phyloP scores from a whole-genome alignment of 2,888 invertebrate species.

The Saturnia japonica region DNA sequence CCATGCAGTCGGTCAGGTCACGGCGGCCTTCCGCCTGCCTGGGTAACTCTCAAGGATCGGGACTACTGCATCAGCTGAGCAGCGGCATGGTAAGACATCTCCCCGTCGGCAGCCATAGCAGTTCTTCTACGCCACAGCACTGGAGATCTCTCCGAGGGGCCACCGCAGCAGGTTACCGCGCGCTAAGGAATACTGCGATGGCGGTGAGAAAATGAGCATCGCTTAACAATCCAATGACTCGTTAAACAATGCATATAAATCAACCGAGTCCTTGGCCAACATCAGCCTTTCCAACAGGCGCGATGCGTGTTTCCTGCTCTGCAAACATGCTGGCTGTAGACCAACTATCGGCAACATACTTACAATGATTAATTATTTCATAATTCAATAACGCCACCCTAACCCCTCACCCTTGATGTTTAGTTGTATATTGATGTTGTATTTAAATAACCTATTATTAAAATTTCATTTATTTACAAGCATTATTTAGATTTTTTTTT shows the following conservation, averaged over 20 bases:
- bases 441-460: conserved; percentile 33
- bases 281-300: background rate
- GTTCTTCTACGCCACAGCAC: conserved; percentile 67
- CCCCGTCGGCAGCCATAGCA: conserved; percentile 85
- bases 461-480: conserved; percentile 57
- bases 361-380: conserved; percentile 18
- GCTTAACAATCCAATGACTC: conserved; percentile 87
- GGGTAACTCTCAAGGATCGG: conserved; percentile 87
- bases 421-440: conserved; percentile 65
- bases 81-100: conserved; percentile 96
- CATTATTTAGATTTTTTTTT: conserved; percentile 33
- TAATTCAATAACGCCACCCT: conserved; percentile 42
- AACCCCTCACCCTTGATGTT: conserved; percentile 58
- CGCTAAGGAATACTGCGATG: conserved; percentile 76
- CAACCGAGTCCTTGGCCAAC: background rate
- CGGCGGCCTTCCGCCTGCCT: conserved; percentile 86
- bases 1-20: conserved; percentile 84
- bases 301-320: background rate
- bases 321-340: background rate
- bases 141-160: conserved; percentile 78
- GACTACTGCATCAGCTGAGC: conserved; percentile 93
- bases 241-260: conserved; percentile 48
- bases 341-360: background rate
- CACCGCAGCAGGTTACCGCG: conserved; percentile 79
- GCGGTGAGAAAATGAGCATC: conserved; percentile 89